phyloP scores from a whole-genome alignment of 1,140 invertebrate species.

The Listronotus oregonensis region DNA sequence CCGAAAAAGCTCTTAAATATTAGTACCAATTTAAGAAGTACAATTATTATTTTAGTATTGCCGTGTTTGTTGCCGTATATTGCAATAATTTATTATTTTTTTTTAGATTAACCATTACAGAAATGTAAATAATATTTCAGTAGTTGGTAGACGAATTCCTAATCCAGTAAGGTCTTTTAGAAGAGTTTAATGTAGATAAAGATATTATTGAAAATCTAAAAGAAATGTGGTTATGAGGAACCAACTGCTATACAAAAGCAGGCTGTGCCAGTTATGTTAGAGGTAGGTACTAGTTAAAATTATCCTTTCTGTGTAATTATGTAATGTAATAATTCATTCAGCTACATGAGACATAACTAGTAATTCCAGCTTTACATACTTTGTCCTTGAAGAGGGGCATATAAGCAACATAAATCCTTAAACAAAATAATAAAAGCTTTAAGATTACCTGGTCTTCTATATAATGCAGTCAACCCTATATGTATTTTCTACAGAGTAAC shows the following conservation, averaged over 20 bases:
- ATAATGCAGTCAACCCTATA: no score
- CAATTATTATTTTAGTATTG: slow-evolving; percentile 33
- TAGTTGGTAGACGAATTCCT: slow-evolving; percentile 76
- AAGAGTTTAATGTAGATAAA: slow-evolving; percentile 67
- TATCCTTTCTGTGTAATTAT: no score
- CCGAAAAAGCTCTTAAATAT: slow-evolving; percentile 28
- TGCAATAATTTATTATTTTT: slow-evolving; percentile 13
- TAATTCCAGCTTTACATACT: no score
- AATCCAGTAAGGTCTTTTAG: slow-evolving; percentile 75
- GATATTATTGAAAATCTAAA: slow-evolving; percentile 76
- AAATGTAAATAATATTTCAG: slow-evolving; percentile 77
- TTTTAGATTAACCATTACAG: slow-evolving; percentile 66
- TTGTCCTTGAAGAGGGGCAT: no score
- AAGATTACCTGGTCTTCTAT: no score
- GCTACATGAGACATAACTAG: no score
- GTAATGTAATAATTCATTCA: no score
- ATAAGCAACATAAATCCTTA: no score
- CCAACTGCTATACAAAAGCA: slow-evolving; percentile 97
- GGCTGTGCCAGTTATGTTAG: slow-evolving; percentile 85
- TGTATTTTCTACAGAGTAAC: no score
- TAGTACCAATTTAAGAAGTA: no score
- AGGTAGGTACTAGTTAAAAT: slow-evolving; percentile 58
- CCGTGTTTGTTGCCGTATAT: slow-evolving; percentile 35
- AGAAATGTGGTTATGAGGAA: slow-evolving; percentile 70
- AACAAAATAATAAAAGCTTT: no score